Percentiles rank a stretch among this genome's conserved stretches.
phyloP scores from a whole-genome alignment of 2,113 vertebrate genomes.

The Trinectes maculatus region DNA sequence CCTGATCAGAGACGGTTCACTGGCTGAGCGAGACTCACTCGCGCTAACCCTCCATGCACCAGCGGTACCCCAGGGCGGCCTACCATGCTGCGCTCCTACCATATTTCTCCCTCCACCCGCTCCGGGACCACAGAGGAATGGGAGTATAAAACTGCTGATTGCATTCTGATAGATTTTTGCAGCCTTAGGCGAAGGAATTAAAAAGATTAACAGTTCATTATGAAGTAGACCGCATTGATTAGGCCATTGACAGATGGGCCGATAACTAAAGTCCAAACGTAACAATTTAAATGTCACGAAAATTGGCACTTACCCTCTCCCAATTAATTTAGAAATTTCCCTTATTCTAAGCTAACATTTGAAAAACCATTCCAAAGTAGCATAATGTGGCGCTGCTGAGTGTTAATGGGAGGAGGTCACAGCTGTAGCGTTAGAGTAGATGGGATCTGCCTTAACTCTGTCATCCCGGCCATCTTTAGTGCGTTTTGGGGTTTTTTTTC shows the following conservation, averaged over 20 bases:
- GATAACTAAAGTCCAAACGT: slow-evolving; percentile 78
- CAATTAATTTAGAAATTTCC: slow-evolving; percentile 75
- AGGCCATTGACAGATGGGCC: slow-evolving; percentile 78
- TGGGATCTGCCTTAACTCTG: slow-evolving; percentile 53
- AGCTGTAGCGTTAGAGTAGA: slow-evolving; percentile 46
- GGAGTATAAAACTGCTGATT: slow-evolving; percentile 73
- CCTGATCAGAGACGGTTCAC: slow-evolving; percentile 82
- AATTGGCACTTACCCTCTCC: slow-evolving; percentile 76
- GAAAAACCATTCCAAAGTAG: slow-evolving; percentile 57
- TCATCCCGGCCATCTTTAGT: slow-evolving; percentile 34
- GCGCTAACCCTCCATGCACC: slow-evolving; percentile 74
- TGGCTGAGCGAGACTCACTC: slow-evolving; percentile 76
- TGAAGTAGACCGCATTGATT: slow-evolving; percentile 82
- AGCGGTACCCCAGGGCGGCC: slow-evolving; percentile 68
- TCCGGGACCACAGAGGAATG: slow-evolving; percentile 53
- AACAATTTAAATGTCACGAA: slow-evolving; percentile 78
- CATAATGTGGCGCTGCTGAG: slow-evolving; percentile 50
- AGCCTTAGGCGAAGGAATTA: slow-evolving; percentile 82
- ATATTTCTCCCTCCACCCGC: slow-evolving; percentile 62
- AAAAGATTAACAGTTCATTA: slow-evolving; percentile 87
- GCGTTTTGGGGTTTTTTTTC: slow-evolving; percentile 12
- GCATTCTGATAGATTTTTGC: slow-evolving; percentile 85
- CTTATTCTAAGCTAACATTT: slow-evolving; percentile 68
- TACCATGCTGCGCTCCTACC: slow-evolving; percentile 49
- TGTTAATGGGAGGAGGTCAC: slow-evolving; percentile 63